Evolutionary conservation across 1,140 invertebrate genomes (phyloP), one percentile per base, ranked within the genome.

Genomic region (Neodiprion virginianus): DNA sequence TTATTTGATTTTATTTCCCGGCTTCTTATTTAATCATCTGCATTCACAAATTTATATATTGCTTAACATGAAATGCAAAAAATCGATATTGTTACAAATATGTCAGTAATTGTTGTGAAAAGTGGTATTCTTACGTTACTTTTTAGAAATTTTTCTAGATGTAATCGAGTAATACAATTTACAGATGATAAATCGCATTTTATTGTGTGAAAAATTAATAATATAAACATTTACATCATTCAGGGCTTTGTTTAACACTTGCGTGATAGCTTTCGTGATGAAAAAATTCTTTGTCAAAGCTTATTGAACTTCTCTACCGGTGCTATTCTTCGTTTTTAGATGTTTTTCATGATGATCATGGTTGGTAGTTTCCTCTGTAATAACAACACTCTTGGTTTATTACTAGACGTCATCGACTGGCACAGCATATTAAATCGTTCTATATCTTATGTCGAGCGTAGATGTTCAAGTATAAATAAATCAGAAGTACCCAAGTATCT

Each of bases 291-390:
- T 40, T 61, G 5, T 12, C 4, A 61, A 9, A 14, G 53, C 53
- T 61, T 61, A 8, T 61, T 61, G 53, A 61, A 61, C n/a, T 61
- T 61, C n/a, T 61, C 53, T 61, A 61, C 53, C n/a, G 53, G 11
- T 17, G 5, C 53, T 61, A 61, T 75, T 81, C 82, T 80, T 82
- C 80, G 76, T 72, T 86, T 86, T 80, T 87, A 87, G 86, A 87
- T 85, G 78, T 77, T 86, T 84, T 86, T 82, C 82, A 79, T 82
- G 78, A 80, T 84, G 80, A 81, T 86, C 80, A 75, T 85, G 76
- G 79, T 87, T 76, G 82, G 79, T 85, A 85, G 82, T 83, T 78
- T 85, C 79, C 77, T 87, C 80, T 85, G 84, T 83, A 84, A 83
- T 84, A 85, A 83, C 81, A 78, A 80, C 75, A 79, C 75, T 76